Evolutionary conservation across 2,797 vertebrate species (phyloP), one percentile per base, ranked within the genome.

Genomic region (Caiman crocodilus): DNA sequence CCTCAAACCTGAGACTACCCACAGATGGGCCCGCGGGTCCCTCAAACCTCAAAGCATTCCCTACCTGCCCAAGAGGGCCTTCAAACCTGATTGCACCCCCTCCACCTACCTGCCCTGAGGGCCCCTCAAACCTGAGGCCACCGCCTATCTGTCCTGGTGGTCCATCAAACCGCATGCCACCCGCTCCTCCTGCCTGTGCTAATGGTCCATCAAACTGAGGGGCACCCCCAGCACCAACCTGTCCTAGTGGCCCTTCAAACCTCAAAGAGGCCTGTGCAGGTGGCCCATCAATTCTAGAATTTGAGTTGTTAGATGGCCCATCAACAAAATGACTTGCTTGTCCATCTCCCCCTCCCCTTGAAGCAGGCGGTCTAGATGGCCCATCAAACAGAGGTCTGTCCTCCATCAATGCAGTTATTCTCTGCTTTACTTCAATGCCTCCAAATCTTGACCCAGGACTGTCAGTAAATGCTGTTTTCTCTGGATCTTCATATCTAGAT

Each of bases 261-360:
- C 97, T 96, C 90, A 97, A 92, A 92, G 97, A 96, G 87, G 92
- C 69, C 80, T 97, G 97, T 75, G 96, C 93, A 88, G 95, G 81
- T 63, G 96, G 95, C 23, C 97, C 98, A 94, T 98, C 98, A 92
- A 98, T 98, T 96, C 97, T 97, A 81, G 98, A 97, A 96, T 97
- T 93, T 82, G 96, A 92, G 32, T 97, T 96, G 92, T 96, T 97
- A 91, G 97, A 78, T 61, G 98, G 95, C 5, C 98, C 98, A 96
- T 99, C 99, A 90, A 98, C 98, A 87, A 99, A 93, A 98, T 98
- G 97, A 83, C 90, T 95, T n/a, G 97, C 95, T 81, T 88, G 97
- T 25, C 97, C 97, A 35, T 99, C 99, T 50, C 95, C 96, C 56
- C 97, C 99, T 78, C 94, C 95, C 84, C 98, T 97, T 16, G 96